Percentiles rank a stretch among this genome's conserved stretches.
Evolutionary conservation across 1,140 invertebrate species (phyloP).

Genomic region (Hycleus cichorii): DNA sequence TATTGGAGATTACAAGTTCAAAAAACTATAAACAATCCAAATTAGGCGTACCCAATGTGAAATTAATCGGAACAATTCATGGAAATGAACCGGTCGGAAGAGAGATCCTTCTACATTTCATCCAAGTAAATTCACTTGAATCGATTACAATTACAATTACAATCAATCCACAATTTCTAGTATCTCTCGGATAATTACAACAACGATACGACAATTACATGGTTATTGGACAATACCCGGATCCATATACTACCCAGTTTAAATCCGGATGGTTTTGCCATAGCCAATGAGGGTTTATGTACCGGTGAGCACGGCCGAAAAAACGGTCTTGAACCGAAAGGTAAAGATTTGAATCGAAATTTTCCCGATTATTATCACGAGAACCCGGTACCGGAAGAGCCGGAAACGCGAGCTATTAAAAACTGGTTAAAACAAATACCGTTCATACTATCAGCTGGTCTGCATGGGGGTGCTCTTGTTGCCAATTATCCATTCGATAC

Average conservation of each 20-base stretch:
- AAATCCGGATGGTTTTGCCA: constrained; percentile 48
- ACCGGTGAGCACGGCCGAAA: constrained; percentile 39
- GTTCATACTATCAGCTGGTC: constrained; percentile 48
- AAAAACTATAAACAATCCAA: constrained; percentile 35
- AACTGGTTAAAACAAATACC: constrained; percentile 42
- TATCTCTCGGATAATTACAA: constrained; percentile 43
- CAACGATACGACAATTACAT: constrained; percentile 35
- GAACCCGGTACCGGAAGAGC: constrained; percentile 29
- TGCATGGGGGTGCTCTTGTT: constrained; percentile 53
- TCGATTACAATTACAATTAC: not conserved
- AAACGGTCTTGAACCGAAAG: constrained; percentile 24
- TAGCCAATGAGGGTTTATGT: constrained; percentile 42
- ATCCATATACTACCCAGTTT: constrained; percentile 51
- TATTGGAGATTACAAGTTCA: constrained; percentile 49
- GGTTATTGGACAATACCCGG: constrained; percentile 45
- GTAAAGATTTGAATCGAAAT: constrained; percentile 42
- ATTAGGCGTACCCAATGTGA: constrained; percentile 48
- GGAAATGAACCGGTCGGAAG: constrained; percentile 51
- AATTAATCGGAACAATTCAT: constrained; percentile 52
- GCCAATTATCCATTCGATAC: constrained; percentile 49
- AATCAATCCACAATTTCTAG: constrained; percentile 24
- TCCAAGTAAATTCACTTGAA: constrained; percentile 37
- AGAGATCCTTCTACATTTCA: constrained; percentile 50
- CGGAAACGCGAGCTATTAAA: constrained; percentile 43
- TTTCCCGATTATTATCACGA: constrained; percentile 43